Percentiles rank a stretch among this genome's conserved stretches.
Conservation (phyloP, 2,888 invertebrate genomes). For the Gerris lacustris region DNA sequence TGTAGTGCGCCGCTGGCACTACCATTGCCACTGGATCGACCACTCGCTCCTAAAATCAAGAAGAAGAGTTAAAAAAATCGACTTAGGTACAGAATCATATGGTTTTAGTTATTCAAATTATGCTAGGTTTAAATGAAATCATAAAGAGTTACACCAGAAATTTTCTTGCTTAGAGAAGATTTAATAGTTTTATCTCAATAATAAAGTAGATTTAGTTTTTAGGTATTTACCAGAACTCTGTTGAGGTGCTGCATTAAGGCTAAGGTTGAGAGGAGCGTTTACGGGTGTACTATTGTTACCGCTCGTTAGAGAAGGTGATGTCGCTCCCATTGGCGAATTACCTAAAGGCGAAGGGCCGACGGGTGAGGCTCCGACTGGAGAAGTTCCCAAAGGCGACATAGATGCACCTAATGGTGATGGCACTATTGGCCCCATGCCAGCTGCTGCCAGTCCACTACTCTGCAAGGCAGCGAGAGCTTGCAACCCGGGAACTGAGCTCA, state of each 20-base stretch:
- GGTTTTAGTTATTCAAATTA: too few relatives aligned
- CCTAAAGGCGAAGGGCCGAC: slow-evolving; percentile 37
- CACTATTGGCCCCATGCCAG: slow-evolving; percentile 14
- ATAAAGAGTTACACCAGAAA: too few relatives aligned
- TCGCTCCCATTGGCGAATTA: slow-evolving; percentile 30
- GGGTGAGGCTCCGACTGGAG: slow-evolving; percentile 20
- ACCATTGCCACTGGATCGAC: slow-evolving; percentile 36
- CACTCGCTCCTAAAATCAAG: not conserved
- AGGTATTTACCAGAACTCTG: slow-evolving; percentile 35
- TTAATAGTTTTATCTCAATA: too few relatives aligned
- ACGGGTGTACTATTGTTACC: slow-evolving; percentile 48
- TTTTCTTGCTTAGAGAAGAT: too few relatives aligned
- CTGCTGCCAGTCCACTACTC: slow-evolving; percentile 6
- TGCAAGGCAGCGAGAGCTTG: slow-evolving; percentile 13
- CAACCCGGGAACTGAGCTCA: slow-evolving; percentile 23
- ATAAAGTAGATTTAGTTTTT: too few relatives aligned
- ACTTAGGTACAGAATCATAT: not conserved
- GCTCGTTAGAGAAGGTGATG: slow-evolving; percentile 37
- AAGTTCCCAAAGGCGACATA: slow-evolving; percentile 14
- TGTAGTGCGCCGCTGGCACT: slow-evolving; percentile 41
- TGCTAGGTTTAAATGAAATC: too few relatives aligned
- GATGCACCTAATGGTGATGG: slow-evolving; percentile 15
- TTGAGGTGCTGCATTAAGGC: slow-evolving; percentile 47
- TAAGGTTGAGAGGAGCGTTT: slow-evolving; percentile 71
- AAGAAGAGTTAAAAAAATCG: not conserved